Conservation (phyloP, 2,113 vertebrate genomes). For the Megatriorchis doriae region DNA sequence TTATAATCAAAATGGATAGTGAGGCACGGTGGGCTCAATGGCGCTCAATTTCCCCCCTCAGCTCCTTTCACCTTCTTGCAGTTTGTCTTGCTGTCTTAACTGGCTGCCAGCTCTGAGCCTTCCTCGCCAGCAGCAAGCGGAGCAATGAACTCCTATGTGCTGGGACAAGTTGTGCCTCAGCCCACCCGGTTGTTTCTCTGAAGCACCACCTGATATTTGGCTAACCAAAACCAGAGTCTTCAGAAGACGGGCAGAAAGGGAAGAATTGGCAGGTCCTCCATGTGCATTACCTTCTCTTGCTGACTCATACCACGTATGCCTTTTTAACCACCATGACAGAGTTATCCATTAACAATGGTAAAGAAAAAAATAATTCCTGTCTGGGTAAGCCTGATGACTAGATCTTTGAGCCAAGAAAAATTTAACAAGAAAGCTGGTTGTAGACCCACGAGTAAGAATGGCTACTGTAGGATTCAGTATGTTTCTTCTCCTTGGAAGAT, state of each 20-base stretch:
- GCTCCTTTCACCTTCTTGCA: neutral
- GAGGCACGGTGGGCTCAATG: neutral
- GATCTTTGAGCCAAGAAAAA: neutral
- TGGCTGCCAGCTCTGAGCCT: neutral
- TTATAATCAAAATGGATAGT: neutral
- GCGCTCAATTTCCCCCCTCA: neutral
- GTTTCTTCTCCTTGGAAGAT: neutral
- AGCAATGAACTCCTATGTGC: neutral
- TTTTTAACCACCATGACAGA: neutral
- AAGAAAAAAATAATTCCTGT: neutral
- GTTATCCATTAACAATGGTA: constrained; percentile 2
- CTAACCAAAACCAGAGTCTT: neutral
- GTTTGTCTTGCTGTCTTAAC: neutral
- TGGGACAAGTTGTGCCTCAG: neutral
- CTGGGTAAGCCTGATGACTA: neutral
- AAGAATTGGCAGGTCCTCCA: neutral
- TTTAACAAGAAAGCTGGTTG: neutral
- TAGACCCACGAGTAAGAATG: neutral
- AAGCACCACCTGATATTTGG: neutral
- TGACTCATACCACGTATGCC: neutral
- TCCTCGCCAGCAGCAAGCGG: neutral
- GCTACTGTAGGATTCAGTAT: neutral
- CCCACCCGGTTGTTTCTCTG: neutral
- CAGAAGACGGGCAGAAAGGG: neutral
- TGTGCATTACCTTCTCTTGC: neutral